Percentiles rank a stretch among this genome's conserved stretches.
phyloP scores from a whole-genome alignment of 2,113 vertebrate genomes.

The Brachyistius frenatus region DNA sequence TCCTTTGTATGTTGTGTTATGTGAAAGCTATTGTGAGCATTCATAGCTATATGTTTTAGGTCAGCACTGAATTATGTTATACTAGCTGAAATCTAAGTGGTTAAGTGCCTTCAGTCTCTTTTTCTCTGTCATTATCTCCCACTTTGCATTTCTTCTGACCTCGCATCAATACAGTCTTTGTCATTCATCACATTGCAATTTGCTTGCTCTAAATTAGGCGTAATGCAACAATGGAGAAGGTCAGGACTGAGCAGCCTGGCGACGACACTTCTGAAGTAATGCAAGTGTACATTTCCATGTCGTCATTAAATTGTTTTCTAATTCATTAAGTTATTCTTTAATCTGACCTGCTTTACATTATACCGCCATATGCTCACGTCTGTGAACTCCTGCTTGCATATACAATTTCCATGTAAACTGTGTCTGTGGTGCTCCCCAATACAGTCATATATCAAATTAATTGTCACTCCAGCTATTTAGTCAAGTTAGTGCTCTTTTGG shows the following conservation, averaged over 20 bases:
- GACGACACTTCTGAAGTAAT: constrained; percentile 5
- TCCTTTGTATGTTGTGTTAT: constrained; percentile 29
- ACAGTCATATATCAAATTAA: no score
- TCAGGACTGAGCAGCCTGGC: constrained; percentile 14
- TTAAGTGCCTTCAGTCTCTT: constrained; percentile 22
- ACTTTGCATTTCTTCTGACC: neutral
- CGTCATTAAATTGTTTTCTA: neutral
- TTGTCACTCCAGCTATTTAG: neutral
- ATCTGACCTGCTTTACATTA: neutral
- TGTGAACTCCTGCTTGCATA: no score
- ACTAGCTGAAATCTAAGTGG: neutral
- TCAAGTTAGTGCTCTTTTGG: neutral
- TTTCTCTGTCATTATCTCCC: constrained; percentile 15
- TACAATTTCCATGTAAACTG: neutral
- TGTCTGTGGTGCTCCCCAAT: neutral
- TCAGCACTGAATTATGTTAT: neutral
- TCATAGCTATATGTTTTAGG: neutral
- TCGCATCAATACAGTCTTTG: neutral
- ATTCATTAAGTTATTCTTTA: neutral
- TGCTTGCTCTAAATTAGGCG: constrained; percentile 1
- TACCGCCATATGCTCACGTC: neutral
- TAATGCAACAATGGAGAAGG: neutral
- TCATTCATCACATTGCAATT: neutral
- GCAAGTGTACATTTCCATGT: neutral
- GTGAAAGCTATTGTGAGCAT: constrained; percentile 19